A percentile compares a stretch with the other conserved stretches of the same genome.
Evolutionary conservation across 1,140 invertebrate species (phyloP).

Genomic region (Lamellibrachia luymesi): DNA sequence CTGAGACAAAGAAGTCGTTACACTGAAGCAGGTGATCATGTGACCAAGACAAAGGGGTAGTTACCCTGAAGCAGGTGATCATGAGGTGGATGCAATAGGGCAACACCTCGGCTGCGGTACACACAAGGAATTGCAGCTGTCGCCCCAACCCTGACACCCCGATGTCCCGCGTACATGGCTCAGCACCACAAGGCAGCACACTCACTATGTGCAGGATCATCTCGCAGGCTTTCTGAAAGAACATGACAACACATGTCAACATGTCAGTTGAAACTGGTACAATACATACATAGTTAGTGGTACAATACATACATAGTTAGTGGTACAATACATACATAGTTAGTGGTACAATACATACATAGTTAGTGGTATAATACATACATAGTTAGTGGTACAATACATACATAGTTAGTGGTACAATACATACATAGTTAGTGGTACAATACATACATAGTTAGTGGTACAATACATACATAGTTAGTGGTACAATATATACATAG

Average conservation of each 20-base stretch:
- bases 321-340: too few species aligned
- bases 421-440: too few species aligned
- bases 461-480: too few species aligned
- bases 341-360: too few species aligned
- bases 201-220: conserved; percentile 42
- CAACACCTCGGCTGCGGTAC: conserved; percentile 71
- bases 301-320: too few species aligned
- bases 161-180: neutral
- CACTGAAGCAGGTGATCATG: neutral
- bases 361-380: too few species aligned
- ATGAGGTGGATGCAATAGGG: conserved; percentile 70
- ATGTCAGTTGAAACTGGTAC: too few species aligned
- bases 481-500: too few species aligned
- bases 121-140: conserved; percentile 76
- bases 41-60: neutral
- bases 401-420: too few species aligned
- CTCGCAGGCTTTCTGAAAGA: conserved; percentile 38
- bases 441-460: too few species aligned
- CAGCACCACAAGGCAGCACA: conserved; percentile 31
- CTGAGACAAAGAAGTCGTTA: neutral
- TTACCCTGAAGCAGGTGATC: conserved; percentile 22
- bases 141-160: conserved; percentile 45
- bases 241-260: conserved; percentile 25
- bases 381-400: too few species aligned
- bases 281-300: too few species aligned